These are phyloP conservation scores for Osmerus eperlanus DNA, from an alignment of 2,113 vertebrate genomes.

Conservation along the genomic window DNA sequence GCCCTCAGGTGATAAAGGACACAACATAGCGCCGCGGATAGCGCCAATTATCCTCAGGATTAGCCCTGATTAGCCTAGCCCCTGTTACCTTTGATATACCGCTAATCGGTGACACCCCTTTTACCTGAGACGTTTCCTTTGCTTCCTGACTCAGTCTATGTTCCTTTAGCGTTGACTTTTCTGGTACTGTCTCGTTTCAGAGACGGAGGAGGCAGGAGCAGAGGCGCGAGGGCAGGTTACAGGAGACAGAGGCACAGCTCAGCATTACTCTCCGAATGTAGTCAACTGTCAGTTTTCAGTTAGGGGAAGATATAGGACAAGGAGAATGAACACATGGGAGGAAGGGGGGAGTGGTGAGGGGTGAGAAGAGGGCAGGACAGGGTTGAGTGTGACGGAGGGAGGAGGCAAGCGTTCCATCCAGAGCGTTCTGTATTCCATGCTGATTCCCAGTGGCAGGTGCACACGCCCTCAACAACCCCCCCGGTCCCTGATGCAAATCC, in stretches of 20 bases:
- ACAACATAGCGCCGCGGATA: no score
- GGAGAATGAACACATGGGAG: constrained; percentile 6
- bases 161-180: no score
- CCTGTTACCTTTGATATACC: no score
- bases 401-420: neutral
- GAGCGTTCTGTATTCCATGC: constrained; percentile 18
- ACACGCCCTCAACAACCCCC: constrained; percentile 43
- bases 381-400: neutral
- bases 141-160: no score
- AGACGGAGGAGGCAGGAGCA: neutral
- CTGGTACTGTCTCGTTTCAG: no score
- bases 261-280: no score
- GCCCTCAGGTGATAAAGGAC: no score
- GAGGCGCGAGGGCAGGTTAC: neutral
- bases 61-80: no score
- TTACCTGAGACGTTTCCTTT: no score
- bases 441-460: constrained; percentile 57
- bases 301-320: neutral
- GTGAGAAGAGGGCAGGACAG: neutral
- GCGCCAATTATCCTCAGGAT: no score
- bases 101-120: no score
- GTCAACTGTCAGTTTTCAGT: neutral
- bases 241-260: neutral
- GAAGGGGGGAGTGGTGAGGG: neutral
- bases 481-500: constrained; percentile 62